Conservation (phyloP, 2,113 vertebrate genomes). For the Malaclemys terrapin region DNA sequence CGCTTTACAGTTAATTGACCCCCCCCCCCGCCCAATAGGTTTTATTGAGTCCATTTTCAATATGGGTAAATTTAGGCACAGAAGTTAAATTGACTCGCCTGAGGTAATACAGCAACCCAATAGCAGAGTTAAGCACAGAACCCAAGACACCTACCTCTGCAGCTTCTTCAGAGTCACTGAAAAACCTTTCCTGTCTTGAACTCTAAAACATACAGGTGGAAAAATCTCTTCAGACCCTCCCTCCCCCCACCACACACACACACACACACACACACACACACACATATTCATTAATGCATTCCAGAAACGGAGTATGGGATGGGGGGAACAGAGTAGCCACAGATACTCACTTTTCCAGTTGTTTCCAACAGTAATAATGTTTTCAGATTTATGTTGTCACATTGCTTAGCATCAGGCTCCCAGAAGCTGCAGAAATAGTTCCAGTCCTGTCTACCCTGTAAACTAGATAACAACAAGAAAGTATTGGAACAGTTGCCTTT, state of each 20-base stretch:
- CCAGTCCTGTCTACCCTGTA: background rate
- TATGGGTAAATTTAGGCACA: background rate
- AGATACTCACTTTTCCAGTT: background rate
- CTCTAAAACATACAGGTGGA: background rate
- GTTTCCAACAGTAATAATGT: background rate
- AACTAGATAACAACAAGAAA: constrained; percentile 26
- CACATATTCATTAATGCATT: background rate
- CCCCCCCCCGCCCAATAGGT: background rate
- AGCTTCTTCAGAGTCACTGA: background rate
- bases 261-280: background rate
- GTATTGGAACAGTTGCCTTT: background rate
- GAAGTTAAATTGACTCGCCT: background rate
- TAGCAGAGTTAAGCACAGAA: background rate
- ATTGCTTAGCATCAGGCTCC: background rate
- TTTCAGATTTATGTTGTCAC: background rate
- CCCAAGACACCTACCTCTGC: background rate
- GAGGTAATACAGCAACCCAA: background rate
- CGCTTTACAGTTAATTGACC: background rate
- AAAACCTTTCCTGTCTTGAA: background rate
- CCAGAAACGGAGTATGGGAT: background rate
- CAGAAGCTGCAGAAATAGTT: background rate
- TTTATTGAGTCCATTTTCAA: background rate
- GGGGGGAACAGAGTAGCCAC: background rate
- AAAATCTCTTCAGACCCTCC: background rate
- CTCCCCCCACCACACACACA: too few species aligned